Evolutionary conservation across 1,140 invertebrate genomes (phyloP).

Genomic region (Probaryconus sp.): DNA sequence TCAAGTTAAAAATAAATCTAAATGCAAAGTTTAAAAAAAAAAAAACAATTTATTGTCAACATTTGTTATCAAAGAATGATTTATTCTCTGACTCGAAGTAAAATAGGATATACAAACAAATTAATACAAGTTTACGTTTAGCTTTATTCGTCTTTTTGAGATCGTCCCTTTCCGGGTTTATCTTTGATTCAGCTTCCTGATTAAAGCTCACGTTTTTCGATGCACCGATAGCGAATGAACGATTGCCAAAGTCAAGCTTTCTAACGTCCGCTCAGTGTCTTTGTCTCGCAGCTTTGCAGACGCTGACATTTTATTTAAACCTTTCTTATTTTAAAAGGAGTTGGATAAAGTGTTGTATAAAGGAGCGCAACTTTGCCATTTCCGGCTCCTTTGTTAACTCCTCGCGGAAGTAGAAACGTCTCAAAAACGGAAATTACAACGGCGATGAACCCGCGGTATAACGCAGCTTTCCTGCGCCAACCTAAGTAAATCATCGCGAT

Average conservation of each 20-base stretch:
- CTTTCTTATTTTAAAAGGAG: conserved; percentile 27
- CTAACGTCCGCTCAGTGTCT: not conserved
- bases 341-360: conserved; percentile 55
- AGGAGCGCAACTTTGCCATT: conserved; percentile 60
- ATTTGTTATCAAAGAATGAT: no score
- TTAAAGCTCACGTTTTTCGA: no score
- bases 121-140: no score
- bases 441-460: conserved; percentile 44
- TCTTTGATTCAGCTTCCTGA: no score
- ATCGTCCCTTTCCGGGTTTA: no score
- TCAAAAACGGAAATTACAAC: conserved; percentile 58
- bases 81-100: no score
- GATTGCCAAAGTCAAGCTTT: conserved; percentile 20
- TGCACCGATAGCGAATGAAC: conserved; percentile 16
- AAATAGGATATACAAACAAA: no score
- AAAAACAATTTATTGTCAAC: no score
- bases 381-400: conserved; percentile 57
- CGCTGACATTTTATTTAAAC: conserved; percentile 40
- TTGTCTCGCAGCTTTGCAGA: no score
- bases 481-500: conserved; percentile 60
- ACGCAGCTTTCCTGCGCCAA: conserved; percentile 44
- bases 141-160: no score
- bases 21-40: no score
- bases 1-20: no score
- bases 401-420: conserved; percentile 48